Evolutionary conservation across 2,888 invertebrate species (phyloP).

Genomic region (Folsomia candida): DNA sequence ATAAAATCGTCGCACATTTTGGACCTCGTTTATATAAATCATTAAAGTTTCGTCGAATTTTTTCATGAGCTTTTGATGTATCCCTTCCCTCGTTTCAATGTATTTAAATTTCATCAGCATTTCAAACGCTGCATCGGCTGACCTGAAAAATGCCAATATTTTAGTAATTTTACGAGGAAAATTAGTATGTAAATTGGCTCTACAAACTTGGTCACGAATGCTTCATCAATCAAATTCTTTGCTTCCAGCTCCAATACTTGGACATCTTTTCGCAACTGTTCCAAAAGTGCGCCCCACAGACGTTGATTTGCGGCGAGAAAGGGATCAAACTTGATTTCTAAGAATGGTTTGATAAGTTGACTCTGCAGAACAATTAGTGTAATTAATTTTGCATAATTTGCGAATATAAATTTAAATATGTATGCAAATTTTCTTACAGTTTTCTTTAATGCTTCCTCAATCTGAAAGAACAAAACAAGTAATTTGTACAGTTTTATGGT

Average conservation of each 20-base stretch:
- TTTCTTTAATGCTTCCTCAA: slow-evolving; percentile 77
- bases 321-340: slow-evolving; percentile 78
- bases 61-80: slow-evolving; percentile 69
- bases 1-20: slow-evolving; percentile 68
- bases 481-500: too few relatives aligned
- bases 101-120: slow-evolving; percentile 76
- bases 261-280: slow-evolving; percentile 73
- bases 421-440: too few relatives aligned
- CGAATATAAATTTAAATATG: too few relatives aligned
- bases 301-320: slow-evolving; percentile 74
- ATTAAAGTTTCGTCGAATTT: slow-evolving; percentile 82
- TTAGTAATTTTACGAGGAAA: slow-evolving; percentile 1
- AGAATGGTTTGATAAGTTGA: slow-evolving; percentile 72
- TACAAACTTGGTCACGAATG: slow-evolving; percentile 69
- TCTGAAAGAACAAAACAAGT: too few relatives aligned
- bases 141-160: slow-evolving; percentile 60
- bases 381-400: too few relatives aligned
- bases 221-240: slow-evolving; percentile 78
- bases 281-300: slow-evolving; percentile 82
- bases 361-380: too few relatives aligned
- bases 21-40: slow-evolving; percentile 81
- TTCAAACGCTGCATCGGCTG: slow-evolving; percentile 76
- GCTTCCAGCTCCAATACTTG: slow-evolving; percentile 73
- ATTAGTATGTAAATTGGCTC: background rate
- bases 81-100: slow-evolving; percentile 68